Percentiles rank a stretch among this genome's conserved stretches.
Evolutionary conservation across 1,140 invertebrate genomes (phyloP).

Genomic region (Heterodera carotae): DNA sequence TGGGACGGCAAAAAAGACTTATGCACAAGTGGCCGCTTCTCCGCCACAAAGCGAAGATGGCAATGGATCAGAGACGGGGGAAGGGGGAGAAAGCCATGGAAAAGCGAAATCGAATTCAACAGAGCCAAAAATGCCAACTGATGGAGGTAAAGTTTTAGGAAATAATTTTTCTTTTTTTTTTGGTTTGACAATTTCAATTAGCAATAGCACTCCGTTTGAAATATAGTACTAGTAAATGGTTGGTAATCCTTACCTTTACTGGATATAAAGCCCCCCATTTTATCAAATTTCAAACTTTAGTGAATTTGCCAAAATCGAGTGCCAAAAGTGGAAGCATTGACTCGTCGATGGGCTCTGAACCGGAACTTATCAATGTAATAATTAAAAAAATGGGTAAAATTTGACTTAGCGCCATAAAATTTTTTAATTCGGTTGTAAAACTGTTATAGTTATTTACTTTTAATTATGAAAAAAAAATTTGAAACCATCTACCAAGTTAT

Average conservation of each 20-base stretch:
- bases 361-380: neutral
- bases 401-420: no score
- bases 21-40: slow-evolving; percentile 15
- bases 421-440: no score
- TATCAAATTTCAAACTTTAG: neutral
- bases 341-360: slow-evolving; percentile 10
- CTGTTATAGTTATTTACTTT: no score
- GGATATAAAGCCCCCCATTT: no score
- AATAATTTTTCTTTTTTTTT: neutral
- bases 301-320: neutral
- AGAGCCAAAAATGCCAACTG: neutral
- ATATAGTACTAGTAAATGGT: no score
- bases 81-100: slow-evolving; percentile 2
- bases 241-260: no score
- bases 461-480: no score
- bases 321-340: neutral
- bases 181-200: no score
- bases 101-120: neutral
- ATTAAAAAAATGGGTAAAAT: no score
- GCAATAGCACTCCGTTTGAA: no score
- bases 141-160: neutral
- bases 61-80: neutral
- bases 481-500: no score
- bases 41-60: slow-evolving; percentile 10
- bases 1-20: neutral